These are phyloP conservation scores for Chroicocephalus ridibundus DNA, from an alignment of 2,113 vertebrate genomes.

Conservation along the genomic window DNA sequence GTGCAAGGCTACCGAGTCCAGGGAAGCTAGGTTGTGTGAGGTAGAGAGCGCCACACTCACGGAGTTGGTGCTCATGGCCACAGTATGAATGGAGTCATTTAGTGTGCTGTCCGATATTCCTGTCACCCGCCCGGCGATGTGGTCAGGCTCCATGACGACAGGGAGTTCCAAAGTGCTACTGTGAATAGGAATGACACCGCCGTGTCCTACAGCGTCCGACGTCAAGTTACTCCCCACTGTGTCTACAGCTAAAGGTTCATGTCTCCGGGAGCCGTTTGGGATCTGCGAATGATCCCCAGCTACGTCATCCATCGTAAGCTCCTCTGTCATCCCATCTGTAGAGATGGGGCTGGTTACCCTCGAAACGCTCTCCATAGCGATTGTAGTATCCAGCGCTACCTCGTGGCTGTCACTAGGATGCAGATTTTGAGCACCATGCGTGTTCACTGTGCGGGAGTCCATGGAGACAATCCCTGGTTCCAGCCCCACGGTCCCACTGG, in stretches of 20 bases:
- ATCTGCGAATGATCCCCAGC: slow-evolving; percentile 85
- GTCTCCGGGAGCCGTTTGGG: slow-evolving; percentile 78
- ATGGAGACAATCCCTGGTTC: slow-evolving; percentile 90
- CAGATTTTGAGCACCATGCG: slow-evolving; percentile 83
- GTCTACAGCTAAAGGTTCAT: slow-evolving; percentile 80
- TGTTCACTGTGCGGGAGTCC: slow-evolving; percentile 87
- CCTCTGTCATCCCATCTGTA: slow-evolving; percentile 89
- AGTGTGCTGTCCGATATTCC: slow-evolving; percentile 81
- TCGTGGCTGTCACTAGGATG: slow-evolving; percentile 88
- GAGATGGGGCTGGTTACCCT: slow-evolving; percentile 95
- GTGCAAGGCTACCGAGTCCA: slow-evolving; percentile 90
- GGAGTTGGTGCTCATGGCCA: slow-evolving; percentile 86
- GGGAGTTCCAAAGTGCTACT: slow-evolving; percentile 88
- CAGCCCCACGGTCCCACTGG: slow-evolving; percentile 84
- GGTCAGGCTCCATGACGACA: slow-evolving; percentile 92
- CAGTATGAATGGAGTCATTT: slow-evolving; percentile 86
- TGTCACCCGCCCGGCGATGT: slow-evolving; percentile 78
- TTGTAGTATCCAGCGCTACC: slow-evolving; percentile 84
- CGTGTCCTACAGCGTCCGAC: slow-evolving; percentile 82
- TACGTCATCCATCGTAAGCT: slow-evolving; percentile 88
- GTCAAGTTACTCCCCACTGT: slow-evolving; percentile 75
- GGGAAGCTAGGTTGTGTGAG: slow-evolving; percentile 85
- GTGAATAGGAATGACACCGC: slow-evolving; percentile 88
- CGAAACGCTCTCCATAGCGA: slow-evolving; percentile 87
- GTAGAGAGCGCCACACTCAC: slow-evolving; percentile 94